Evolutionary conservation across 2,113 vertebrate species (phyloP).

Genomic region (Misgurnus mizolepis): DNA sequence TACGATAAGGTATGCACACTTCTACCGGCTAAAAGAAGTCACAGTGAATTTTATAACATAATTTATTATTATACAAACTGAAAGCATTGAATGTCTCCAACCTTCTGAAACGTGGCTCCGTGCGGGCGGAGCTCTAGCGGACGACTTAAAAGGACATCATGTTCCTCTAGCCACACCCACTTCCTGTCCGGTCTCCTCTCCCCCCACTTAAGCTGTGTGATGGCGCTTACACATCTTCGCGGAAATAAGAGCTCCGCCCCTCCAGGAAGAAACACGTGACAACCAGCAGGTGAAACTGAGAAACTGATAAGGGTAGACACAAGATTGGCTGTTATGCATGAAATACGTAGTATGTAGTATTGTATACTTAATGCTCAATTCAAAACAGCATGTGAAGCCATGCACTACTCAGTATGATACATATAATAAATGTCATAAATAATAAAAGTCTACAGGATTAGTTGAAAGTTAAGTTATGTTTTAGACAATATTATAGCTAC

Average conservation of each 20-base stretch:
- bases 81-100: conserved; percentile 30
- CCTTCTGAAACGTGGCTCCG: conserved; percentile 73
- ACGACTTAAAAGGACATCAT: conserved; percentile 73
- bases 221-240: conserved; percentile 59
- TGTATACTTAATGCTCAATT: too few relatives aligned
- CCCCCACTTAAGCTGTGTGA: conserved; percentile 65
- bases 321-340: background rate
- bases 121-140: conserved; percentile 77
- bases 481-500: too few relatives aligned
- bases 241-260: conserved; percentile 78
- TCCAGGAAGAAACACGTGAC: conserved; percentile 76
- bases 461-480: too few relatives aligned
- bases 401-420: too few relatives aligned
- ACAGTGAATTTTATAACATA: too few relatives aligned
- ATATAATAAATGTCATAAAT: too few relatives aligned
- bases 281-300: conserved; percentile 71
- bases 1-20: conserved; percentile 82
- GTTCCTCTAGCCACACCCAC: conserved; percentile 75
- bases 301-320: conserved; percentile 62
- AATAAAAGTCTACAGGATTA: too few relatives aligned
- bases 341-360: too few relatives aligned
- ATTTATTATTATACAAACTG: background rate
- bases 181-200: conserved; percentile 68
- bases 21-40: conserved; percentile 78
- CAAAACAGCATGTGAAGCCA: too few relatives aligned